Evolutionary conservation across 2,888 invertebrate species (phyloP).

Genomic region (Cremastinae sp.): DNA sequence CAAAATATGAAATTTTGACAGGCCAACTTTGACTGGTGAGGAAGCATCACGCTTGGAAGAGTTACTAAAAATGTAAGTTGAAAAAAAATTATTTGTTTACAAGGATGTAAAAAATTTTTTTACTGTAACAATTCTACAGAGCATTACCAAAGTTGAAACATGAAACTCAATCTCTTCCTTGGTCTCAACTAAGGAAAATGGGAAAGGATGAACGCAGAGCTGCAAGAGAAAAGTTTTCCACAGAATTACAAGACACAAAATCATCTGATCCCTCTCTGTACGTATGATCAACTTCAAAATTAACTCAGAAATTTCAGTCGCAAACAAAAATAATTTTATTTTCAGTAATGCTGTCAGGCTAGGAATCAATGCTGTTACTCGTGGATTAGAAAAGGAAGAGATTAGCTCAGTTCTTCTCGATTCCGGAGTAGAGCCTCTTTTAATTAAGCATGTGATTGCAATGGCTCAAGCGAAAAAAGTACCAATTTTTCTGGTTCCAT

Average conservation of each 20-base stretch:
- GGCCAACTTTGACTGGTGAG: conserved; percentile 71
- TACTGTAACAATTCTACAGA: conserved; percentile 60
- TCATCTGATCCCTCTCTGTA: conserved; percentile 10
- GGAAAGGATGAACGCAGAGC: conserved; percentile 68
- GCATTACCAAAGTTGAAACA: conserved; percentile 67
- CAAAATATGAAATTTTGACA: conserved; percentile 61
- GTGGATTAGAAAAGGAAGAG: conserved; percentile 72
- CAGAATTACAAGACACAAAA: conserved; percentile 11
- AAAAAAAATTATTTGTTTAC: conserved; percentile 5
- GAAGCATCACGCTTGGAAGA: conserved; percentile 62
- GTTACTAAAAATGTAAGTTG: conserved; percentile 69
- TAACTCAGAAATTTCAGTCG: too few species aligned
- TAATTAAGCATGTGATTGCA: conserved; percentile 73
- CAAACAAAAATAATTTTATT: conserved; percentile 30
- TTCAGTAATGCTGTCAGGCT: conserved; percentile 69
- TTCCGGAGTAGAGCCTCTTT: conserved; percentile 69
- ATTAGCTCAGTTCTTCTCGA: conserved; percentile 73
- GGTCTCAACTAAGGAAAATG: conserved; percentile 69
- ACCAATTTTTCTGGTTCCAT: conserved; percentile 73
- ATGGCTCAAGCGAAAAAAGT: conserved; percentile 74
- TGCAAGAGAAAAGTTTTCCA: conserved; percentile 61
- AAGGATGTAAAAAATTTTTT: conserved; percentile 11
- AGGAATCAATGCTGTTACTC: conserved; percentile 75
- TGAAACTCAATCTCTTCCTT: conserved; percentile 62
- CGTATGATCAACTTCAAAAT: conserved; percentile 9